Conservation (phyloP, 1,140 invertebrate species). For the Aphidius ervi region DNA sequence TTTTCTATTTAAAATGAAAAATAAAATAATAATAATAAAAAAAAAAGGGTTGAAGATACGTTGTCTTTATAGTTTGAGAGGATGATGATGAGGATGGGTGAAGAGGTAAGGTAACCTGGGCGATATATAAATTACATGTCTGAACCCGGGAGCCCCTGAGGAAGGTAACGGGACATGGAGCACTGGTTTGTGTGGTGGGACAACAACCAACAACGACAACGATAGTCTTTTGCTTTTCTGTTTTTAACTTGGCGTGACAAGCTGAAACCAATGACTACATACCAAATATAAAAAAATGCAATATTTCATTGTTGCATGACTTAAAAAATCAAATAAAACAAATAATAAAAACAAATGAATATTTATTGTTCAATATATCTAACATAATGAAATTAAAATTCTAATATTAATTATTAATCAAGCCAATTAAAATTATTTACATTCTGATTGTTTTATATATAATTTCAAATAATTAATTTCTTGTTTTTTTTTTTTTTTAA, state of each 20-base stretch:
- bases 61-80: background rate
- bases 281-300: too few species aligned
- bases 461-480: too few species aligned
- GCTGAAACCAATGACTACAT: too few species aligned
- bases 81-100: conserved; percentile 14
- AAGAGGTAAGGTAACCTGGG: conserved; percentile 22
- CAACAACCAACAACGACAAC: background rate
- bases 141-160: conserved; percentile 33
- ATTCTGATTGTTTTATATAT: too few species aligned
- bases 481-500: too few species aligned
- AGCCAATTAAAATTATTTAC: too few species aligned
- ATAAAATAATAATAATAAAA: background rate
- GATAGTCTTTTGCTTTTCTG: conserved; percentile 2
- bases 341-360: too few species aligned
- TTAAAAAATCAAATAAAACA: too few species aligned
- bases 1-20: too few species aligned
- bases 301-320: conserved; percentile 15
- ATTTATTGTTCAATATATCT: too few species aligned
- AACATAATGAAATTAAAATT: too few species aligned
- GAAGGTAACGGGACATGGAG: conserved; percentile 35
- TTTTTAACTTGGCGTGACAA: background rate
- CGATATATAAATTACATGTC: conserved; percentile 46
- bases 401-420: too few species aligned
- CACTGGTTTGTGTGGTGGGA: conserved; percentile 7
- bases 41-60: conserved; percentile 4